Conservation (phyloP, 1,140 invertebrate genomes). For the Episyrphus balteatus region DNA sequence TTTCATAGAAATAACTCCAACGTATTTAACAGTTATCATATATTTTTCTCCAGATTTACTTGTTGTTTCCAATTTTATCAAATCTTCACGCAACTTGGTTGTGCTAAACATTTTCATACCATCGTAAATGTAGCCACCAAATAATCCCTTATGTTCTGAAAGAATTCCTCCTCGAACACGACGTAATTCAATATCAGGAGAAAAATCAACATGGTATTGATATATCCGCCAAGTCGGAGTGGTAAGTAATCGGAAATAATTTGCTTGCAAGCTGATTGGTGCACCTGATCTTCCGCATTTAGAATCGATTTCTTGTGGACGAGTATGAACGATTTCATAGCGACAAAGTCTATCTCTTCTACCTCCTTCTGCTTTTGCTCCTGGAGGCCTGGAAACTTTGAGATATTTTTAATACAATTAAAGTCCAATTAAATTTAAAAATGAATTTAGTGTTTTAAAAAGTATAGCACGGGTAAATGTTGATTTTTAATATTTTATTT, state of each 20-base stretch:
- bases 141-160: conserved; percentile 11
- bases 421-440: no score
- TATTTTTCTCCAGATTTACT: conserved; percentile 27
- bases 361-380: no score
- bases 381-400: no score
- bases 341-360: no score
- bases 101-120: conserved; percentile 36
- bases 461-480: no score
- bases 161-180: conserved; percentile 17
- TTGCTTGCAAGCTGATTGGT: conserved; percentile 43
- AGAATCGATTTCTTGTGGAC: conserved; percentile 11
- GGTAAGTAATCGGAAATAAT: conserved; percentile 62
- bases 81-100: conserved; percentile 24
- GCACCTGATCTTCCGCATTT: conserved; percentile 17
- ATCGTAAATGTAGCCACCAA: conserved; percentile 42
- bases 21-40: conserved; percentile 18
- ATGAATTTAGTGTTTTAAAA: no score
- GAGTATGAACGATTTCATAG: conserved; percentile 17
- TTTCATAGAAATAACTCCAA: conserved; percentile 16
- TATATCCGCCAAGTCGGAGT: conserved; percentile 62
- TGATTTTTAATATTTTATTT: no score
- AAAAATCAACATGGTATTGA: conserved; percentile 73
- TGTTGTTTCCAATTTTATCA: conserved; percentile 19
- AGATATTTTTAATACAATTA: no score
- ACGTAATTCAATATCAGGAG: conserved; percentile 42